Evolutionary conservation across 2,888 invertebrate species (phyloP).

Genomic region (Cephus sareptanus): DNA sequence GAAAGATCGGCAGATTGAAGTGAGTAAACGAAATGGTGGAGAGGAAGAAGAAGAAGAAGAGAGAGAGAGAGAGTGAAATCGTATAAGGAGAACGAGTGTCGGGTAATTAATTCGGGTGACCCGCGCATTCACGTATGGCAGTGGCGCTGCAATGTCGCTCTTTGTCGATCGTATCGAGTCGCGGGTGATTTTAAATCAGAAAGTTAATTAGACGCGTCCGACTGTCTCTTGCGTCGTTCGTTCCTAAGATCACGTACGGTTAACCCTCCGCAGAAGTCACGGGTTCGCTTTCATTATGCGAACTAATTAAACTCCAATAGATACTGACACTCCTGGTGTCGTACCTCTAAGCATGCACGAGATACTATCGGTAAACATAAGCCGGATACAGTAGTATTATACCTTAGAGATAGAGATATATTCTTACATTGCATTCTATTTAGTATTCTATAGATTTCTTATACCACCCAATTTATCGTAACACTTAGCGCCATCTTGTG

Average conservation of each 20-base stretch:
- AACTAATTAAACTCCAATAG: slow-evolving; percentile 62
- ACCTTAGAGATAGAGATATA: background rate
- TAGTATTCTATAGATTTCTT: background rate
- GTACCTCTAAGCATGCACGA: background rate
- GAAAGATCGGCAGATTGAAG: slow-evolving; percentile 16
- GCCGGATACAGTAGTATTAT: background rate
- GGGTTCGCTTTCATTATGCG: slow-evolving; percentile 53
- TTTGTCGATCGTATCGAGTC: slow-evolving; percentile 50
- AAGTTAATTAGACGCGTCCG: slow-evolving; percentile 60
- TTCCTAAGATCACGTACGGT: slow-evolving; percentile 18
- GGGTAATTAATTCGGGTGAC: slow-evolving; percentile 57
- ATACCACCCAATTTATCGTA: background rate
- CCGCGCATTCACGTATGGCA: slow-evolving; percentile 27
- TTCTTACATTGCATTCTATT: background rate
- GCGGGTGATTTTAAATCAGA: slow-evolving; percentile 60
- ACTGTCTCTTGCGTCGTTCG: slow-evolving; percentile 43
- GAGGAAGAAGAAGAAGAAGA: background rate
- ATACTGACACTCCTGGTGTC: slow-evolving; percentile 24
- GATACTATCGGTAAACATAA: background rate
- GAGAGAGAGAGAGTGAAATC: background rate
- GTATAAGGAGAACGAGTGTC: slow-evolving; percentile 45
- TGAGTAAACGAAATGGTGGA: slow-evolving; percentile 8
- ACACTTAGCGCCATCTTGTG: background rate
- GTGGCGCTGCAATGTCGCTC: slow-evolving; percentile 35
- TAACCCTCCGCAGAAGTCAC: background rate